Conservation (phyloP, 2,113 vertebrate genomes). For the Anhinga rufa region DNA sequence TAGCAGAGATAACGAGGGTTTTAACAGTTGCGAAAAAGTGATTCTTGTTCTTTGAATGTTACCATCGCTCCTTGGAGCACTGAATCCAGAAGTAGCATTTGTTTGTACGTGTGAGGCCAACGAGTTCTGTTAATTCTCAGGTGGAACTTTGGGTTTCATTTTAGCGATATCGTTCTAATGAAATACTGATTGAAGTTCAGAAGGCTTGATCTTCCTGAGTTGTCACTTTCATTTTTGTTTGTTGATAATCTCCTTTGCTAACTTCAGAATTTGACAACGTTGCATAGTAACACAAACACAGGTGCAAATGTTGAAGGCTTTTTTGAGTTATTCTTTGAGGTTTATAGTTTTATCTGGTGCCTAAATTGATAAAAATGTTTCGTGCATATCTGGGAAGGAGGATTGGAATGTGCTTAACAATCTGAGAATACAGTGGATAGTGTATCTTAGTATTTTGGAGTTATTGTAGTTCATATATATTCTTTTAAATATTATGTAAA, state of each 20-base stretch:
- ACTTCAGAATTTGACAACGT: not conserved
- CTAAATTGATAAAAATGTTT: not conserved
- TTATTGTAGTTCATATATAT: not conserved
- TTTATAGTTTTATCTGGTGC: not conserved
- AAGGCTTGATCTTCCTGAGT: not conserved
- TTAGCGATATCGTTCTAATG: not conserved
- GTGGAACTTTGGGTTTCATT: not conserved
- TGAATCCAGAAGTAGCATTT: not conserved
- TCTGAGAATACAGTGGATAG: not conserved
- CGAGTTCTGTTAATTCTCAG: not conserved
- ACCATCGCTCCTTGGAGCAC: not conserved
- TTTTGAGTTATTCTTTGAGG: not conserved
- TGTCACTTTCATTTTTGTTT: not conserved
- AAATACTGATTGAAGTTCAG: not conserved
- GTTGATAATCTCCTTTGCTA: not conserved
- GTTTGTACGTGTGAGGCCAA: not conserved
- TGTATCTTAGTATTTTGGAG: not conserved
- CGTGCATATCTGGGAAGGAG: accelerated
- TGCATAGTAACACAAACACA: not conserved
- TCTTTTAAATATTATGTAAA: not conserved
- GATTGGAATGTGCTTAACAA: not conserved
- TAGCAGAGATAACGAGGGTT: not conserved
- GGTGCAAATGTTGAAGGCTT: not conserved
- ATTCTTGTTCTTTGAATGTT: not conserved
- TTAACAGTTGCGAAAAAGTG: not conserved